Conservation (phyloP, 2,888 invertebrate species). For the Dolomedes plantarius region DNA sequence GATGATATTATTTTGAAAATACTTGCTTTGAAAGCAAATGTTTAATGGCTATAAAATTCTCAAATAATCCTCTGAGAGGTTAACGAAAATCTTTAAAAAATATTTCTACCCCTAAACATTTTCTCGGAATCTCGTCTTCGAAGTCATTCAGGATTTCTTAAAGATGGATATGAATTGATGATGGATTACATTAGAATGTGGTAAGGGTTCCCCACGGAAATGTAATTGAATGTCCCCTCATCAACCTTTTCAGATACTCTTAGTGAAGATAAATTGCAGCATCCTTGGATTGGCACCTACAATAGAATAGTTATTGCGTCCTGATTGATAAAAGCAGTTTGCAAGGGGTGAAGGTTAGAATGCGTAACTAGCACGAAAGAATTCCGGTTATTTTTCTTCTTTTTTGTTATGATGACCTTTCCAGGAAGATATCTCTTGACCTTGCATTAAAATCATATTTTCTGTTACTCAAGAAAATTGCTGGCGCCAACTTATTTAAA, state of each 20-base stretch:
- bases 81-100: no score
- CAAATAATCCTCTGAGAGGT: no score
- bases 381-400: no score
- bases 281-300: conserved; percentile 29
- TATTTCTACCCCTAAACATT: no score
- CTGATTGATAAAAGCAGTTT: conserved; percentile 44
- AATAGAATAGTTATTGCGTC: conserved; percentile 20
- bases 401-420: conserved; percentile 21
- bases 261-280: conserved; percentile 30
- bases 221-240: neutral
- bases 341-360: conserved; percentile 48
- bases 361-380: neutral
- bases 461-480: neutral
- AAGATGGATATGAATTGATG: neutral
- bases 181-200: conserved; percentile 22
- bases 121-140: no score
- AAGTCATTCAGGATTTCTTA: no score
- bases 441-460: conserved; percentile 11
- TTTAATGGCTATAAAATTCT: no score
- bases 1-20: no score
- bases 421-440: conserved; percentile 31
- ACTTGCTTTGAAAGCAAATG: no score
- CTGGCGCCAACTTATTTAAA: neutral
- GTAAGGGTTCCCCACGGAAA: conserved; percentile 9
- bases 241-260: neutral